Base-by-base conservation (phyloP, 2,888 invertebrate species). In the Plemyria rubiginata region DNA sequence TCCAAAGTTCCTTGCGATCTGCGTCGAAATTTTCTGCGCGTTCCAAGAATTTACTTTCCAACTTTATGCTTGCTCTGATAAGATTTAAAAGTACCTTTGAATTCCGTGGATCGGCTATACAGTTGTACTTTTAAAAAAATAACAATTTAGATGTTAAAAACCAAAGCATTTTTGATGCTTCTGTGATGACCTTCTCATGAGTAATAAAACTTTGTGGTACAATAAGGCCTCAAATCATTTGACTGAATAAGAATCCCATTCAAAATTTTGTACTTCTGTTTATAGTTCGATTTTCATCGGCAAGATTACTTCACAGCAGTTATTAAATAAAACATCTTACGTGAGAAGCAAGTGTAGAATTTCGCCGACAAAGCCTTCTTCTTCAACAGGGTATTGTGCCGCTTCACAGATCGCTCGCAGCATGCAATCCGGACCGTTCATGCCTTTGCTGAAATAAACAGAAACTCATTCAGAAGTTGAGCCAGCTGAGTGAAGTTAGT, bases 401-500 rank as follows among this genome's bases (percentile, higher is more conserved):
- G 95, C 94, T 80, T 97, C 96, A 76, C 97, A 97, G 69, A 97
- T 96, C 4, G 95, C 94, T 57, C 96, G 93, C 66, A 96, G 81
- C 29, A 97, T 85, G 76, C 97, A 97, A n/a, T 94, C 94, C 51
- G 93, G 93, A 0, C 96, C 96, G 12, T 94, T 91, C 59, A 95
- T 82, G 2, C 95, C 94, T 74, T 94, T 93, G 52, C 95, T 96
- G 80, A 49, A 66, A 51, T 50, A 38, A 41, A 60, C 15, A 32
- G 13, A 53, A 55, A n/a, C n/a, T 16, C 15, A 40, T 48, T 45
- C 0, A 12, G 7, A 45, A 45, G 11, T 45, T 38, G 11, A 38
- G 15, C 41, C 13, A 6, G n/a, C n/a, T n/a, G n/a, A n/a, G 41
- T 15, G 5, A 11, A 38, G 36, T 38, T 38, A 38, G 11, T 11